These are phyloP conservation scores for Catocala fraxini DNA, from an alignment of 2,888 invertebrate genomes.

Conservation along the genomic window DNA sequence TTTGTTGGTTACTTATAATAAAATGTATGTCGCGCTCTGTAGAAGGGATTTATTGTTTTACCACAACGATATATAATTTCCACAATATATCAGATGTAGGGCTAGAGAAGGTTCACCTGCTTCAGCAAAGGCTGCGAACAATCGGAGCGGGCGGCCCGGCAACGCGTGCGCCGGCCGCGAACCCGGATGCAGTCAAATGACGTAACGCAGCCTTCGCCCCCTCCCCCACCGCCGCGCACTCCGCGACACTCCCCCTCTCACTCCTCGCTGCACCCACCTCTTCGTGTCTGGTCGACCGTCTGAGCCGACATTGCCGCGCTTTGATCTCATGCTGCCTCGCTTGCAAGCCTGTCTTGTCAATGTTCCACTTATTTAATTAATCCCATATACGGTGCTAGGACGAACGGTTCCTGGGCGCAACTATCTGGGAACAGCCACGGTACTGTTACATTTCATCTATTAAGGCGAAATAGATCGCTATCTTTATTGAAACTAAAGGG, in stretches of 20 bases:
- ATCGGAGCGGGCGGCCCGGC: constrained; percentile 53
- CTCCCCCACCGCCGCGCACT: constrained; percentile 41
- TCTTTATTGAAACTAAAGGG: constrained; percentile 29
- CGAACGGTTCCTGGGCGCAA: constrained; percentile 35
- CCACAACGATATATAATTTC: no score
- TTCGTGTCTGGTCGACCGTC: constrained; percentile 79
- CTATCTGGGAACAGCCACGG: constrained; percentile 38
- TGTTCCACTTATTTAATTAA: constrained; percentile 61
- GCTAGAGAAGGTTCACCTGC: constrained; percentile 33
- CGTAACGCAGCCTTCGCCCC: constrained; percentile 79
- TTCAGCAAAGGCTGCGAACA: constrained; percentile 44
- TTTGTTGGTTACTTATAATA: no score
- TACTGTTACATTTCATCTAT: constrained; percentile 42
- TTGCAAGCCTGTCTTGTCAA: constrained; percentile 44
- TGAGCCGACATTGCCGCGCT: constrained; percentile 63
- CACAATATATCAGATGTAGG: not conserved
- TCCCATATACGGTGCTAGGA: constrained; percentile 55
- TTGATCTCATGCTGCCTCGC: constrained; percentile 61
- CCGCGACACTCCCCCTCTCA: constrained; percentile 46
- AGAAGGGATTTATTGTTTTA: no score
- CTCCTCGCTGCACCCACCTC: constrained; percentile 58
- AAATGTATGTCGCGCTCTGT: no score
- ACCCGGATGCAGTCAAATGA: constrained; percentile 83
- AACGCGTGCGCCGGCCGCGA: constrained; percentile 83
- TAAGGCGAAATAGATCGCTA: constrained; percentile 37